Conservation (phyloP, 2,113 vertebrate genomes). For the Eulemur rufifrons region DNA sequence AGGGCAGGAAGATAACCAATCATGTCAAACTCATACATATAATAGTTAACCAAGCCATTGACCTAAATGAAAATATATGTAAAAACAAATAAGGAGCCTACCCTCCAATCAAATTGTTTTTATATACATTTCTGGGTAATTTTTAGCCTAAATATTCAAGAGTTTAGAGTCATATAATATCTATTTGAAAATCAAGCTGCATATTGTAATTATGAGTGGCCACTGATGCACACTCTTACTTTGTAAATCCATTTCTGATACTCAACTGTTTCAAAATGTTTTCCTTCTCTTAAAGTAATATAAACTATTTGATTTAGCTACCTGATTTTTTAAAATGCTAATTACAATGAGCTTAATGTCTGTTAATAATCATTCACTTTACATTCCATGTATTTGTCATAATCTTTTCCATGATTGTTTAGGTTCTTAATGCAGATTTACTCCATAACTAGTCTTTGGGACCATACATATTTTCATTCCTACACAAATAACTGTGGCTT, state of each 20-base stretch:
- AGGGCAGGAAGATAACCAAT: not conserved
- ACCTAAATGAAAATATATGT: conserved; percentile 54
- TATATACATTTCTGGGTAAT: not conserved
- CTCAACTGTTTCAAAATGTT: not conserved
- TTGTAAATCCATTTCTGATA: conserved; percentile 22
- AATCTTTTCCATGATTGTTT: not conserved
- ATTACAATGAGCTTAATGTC: not conserved
- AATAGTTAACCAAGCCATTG: not conserved
- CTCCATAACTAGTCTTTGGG: not conserved
- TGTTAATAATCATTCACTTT: conserved; percentile 19
- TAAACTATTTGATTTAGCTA: conserved; percentile 20
- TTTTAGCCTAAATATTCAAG: not conserved
- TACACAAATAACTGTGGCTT: not conserved
- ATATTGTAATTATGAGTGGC: not conserved
- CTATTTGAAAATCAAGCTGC: not conserved
- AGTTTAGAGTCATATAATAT: not conserved
- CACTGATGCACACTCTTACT: not conserved
- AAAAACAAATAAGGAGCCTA: conserved; percentile 43
- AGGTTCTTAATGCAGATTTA: conserved; percentile 11
- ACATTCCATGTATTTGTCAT: not conserved
- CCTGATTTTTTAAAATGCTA: not conserved
- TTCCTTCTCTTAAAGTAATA: not conserved
- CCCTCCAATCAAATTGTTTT: not conserved
- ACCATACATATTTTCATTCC: not conserved
- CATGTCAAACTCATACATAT: not conserved